Base-by-base conservation (phyloP, 1,140 invertebrate species). In the Drosophila sulfurigaster region DNA sequence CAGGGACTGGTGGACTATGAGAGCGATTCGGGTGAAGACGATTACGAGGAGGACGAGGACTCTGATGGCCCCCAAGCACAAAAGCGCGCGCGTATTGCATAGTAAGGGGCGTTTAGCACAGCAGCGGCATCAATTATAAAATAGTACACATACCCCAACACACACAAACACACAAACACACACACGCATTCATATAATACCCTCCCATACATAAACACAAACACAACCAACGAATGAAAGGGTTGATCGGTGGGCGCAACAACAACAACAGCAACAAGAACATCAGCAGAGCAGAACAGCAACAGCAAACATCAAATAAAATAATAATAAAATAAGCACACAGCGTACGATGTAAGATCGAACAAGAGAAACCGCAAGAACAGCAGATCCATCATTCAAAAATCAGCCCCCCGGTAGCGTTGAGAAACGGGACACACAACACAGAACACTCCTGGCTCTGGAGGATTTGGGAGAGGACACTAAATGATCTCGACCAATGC, bases 1-100 rank as follows among this genome's bases (percentile, higher is more conserved):
- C 49, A 98, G 97, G 97, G 97, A 80, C 94, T 99, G 75, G 98
- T 99, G 25, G 98, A 99, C 92, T 99, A 99, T 92, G 98, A 99
- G 91, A 98, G 97, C 64, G 98, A 99, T 93, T 98, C 97, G 0
- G 98, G 98, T 82, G 98, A 98, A 81, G 98, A 99, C 78, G 98
- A 98, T 79, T 98, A 98, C 73, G 98, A 98, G 59, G 96, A 98
- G 67, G 96, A 97, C 48, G 95, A 95, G 28, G 94, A 95, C 54
- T 75, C 74, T 59, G 93, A 91, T 65, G 89, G 86, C 41, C 75
- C 82, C 63, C 92, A 91, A 75, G 78, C 83, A 79, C 91, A 92
- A 77, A 93, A 93, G 71, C 91, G 92, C 63, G 81, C 88, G 59
- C 92, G 92, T 77, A 69, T 92, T 66, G 90, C 72, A 92, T 92